Conservation (phyloP, 2,797 vertebrate species). For the Lepus townsendii region DNA sequence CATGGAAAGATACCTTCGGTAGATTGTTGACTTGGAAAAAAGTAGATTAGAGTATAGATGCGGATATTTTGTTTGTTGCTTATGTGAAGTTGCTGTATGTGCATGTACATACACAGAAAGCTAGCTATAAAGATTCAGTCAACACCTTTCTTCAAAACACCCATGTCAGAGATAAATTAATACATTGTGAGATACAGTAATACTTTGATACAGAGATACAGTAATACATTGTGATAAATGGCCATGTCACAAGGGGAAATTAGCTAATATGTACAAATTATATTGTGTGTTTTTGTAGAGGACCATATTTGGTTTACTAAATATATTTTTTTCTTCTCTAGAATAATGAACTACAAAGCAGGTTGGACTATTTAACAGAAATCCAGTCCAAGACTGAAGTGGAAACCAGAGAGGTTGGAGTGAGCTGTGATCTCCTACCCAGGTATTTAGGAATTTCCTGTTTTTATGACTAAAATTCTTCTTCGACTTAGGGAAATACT, state of each 20-base stretch:
- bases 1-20: slow-evolving; percentile 3
- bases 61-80: slow-evolving; percentile 13
- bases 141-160: background rate
- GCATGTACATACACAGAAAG: background rate
- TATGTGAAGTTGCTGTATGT: slow-evolving; percentile 31
- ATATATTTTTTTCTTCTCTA: slow-evolving; percentile 79
- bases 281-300: background rate
- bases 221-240: background rate
- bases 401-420: slow-evolving; percentile 94
- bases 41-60: background rate
- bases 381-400: slow-evolving; percentile 89
- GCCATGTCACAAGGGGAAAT: background rate
- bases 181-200: background rate
- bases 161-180: background rate
- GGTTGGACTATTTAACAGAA: slow-evolving; percentile 97
- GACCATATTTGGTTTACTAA: slow-evolving; percentile 27
- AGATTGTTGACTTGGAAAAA: slow-evolving; percentile 24
- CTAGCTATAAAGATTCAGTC: background rate
- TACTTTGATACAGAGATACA: background rate
- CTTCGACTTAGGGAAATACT: slow-evolving; percentile 66
- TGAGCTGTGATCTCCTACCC: slow-evolving; percentile 93
- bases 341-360: slow-evolving; percentile 99
- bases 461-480: slow-evolving; percentile 64
- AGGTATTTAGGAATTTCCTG: slow-evolving; percentile 90
- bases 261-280: background rate